Base-by-base conservation (phyloP, 2,888 invertebrate genomes). In the Melikaiella ostensackeni region DNA sequence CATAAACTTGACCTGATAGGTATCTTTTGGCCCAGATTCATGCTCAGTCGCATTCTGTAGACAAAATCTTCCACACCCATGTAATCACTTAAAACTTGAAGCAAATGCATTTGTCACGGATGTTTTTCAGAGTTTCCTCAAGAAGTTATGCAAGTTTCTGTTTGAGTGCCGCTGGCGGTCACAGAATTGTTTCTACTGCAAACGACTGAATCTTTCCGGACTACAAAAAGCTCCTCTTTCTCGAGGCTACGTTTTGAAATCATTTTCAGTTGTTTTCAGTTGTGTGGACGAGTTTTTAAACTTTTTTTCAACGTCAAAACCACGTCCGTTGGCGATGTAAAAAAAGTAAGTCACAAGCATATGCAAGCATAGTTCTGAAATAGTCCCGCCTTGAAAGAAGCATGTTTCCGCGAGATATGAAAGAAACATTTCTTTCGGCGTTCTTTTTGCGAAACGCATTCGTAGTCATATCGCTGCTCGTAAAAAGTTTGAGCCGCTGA, bases 341-440 rank as follows among this genome's bases (percentile, higher is more conserved):
- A 27, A 30, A 30, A 70, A 50, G 33, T 9, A 70, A 74, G 74
- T 59, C 59, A 21, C 42, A 35, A 59, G 13, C 21, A 59, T n/a
- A 74, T 16, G 57, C 35, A 59, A 57, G 35, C 30, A 61, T 38
- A 27, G 74, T 59, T 38, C 33, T 61, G 38, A 61, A 74, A 74
- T 61, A 61, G 74, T 74, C 61, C 59, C 74, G 59, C 57, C 74
- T 74, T 61, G 59, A 35, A 74, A 74, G 38, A 74, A 59, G 42
- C 59, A 59, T 74, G 74, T 59, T 74, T 27, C 74, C 24, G 74
- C 42, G 59, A 74, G 74, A 74, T 74, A 74, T 74, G 74, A 61
- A 61, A 74, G 74, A 59, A 61, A 61, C 74, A 74, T 74, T 74
- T 74, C 74, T 74, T 59, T 74, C 21, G 9, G 35, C 55, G 27